Evolutionary conservation across 1,140 invertebrate species (phyloP), one percentile per base, ranked within the genome.

Genomic region (Lepidotrigona ventralis): DNA sequence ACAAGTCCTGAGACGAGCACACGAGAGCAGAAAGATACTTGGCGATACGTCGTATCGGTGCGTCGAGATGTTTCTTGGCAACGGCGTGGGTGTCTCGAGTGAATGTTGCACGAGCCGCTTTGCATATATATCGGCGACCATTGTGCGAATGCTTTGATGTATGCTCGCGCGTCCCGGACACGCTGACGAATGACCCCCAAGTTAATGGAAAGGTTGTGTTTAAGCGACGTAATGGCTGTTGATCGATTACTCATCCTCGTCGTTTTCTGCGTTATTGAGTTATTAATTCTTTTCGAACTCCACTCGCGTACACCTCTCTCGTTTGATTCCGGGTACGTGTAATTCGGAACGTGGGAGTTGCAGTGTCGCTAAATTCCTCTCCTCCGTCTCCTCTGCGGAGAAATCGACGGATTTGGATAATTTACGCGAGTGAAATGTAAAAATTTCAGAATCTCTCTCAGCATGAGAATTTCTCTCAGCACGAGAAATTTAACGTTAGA

Each of bases 141-240:
- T 83, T 83, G 81, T 78, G 74, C 54, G 26, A 4, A 26, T 17
- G 81, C 66, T 83, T 83, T 83, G 81, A 83, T 83, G 81, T 83
- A 83, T 83, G 81, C 81, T 54, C 74, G 26, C 68, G 33, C 74
- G 81, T 39, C 66, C 39, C 54, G 46, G 74, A 60, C 74, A 51
- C 66, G 81, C 54, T 83, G 81, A 83, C 81, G 81, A 70, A 83
- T 78, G 66, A 60, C 66, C 26, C 14, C 26, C 19, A 70, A 71
- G 54, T 83, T 83, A 83, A 83, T 83, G 81, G 81, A 83, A 83
- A 83, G 81, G 75, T 58, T 83, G 81, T 83, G 81, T 83, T 83
- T 83, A 83, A 76, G 64, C 21, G 75, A 71, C 74, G 60, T 83
- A 83, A 83, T 78, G 75, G 75, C 56, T 56, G 56, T 70, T 78